Evolutionary conservation across 2,888 invertebrate genomes (phyloP).

Genomic region (Lasioglossum malachurum): DNA sequence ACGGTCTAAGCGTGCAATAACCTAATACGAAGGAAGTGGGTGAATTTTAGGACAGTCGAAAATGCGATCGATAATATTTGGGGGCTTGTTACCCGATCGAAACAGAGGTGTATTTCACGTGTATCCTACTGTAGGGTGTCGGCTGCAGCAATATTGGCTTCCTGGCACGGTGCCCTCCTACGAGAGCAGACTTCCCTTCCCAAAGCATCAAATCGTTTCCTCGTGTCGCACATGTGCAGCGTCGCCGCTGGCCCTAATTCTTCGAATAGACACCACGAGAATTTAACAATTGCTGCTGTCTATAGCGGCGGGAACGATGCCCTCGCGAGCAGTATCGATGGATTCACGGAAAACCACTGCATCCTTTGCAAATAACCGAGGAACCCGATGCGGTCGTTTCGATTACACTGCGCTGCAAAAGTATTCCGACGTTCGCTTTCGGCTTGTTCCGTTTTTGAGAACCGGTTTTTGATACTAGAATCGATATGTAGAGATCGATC

Average conservation of each 20-base stretch:
- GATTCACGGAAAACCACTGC: background rate
- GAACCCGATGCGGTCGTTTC: background rate
- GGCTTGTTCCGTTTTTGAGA: background rate
- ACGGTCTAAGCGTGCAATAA: background rate
- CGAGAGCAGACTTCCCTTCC: slow-evolving; percentile 75
- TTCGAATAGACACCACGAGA: slow-evolving; percentile 66
- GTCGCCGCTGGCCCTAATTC: slow-evolving; percentile 69
- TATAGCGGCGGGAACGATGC: slow-evolving; percentile 44
- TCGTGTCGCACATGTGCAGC: slow-evolving; percentile 65
- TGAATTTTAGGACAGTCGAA: background rate
- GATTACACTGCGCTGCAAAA: background rate
- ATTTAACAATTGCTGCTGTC: slow-evolving; percentile 60
- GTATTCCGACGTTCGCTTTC: background rate
- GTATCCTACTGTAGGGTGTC: slow-evolving; percentile 54
- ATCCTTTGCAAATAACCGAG: background rate
- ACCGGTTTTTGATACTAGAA: background rate
- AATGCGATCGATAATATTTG: background rate
- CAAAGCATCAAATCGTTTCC: slow-evolving; percentile 75
- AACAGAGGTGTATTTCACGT: slow-evolving; percentile 41
- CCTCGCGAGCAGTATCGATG: slow-evolving; percentile 19
- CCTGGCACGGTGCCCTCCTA: slow-evolving; percentile 74
- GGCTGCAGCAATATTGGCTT: slow-evolving; percentile 71
- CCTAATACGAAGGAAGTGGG: background rate
- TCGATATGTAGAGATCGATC: background rate
- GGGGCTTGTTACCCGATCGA: slow-evolving; percentile 24